Conservation (phyloP, 2,113 vertebrate genomes). For the Halcyon senegalensis region DNA sequence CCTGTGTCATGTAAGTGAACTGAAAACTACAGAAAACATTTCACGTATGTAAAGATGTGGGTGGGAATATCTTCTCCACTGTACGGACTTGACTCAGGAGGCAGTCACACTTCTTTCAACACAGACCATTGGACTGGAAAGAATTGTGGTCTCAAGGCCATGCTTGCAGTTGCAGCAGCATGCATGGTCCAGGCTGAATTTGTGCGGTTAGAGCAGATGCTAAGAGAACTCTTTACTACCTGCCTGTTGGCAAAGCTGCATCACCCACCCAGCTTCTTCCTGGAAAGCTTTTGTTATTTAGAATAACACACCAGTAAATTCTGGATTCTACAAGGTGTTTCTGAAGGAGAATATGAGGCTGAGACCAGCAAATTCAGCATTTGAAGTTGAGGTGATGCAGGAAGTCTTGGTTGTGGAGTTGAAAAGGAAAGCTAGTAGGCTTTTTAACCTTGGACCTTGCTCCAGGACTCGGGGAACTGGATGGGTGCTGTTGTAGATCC, state of each 20-base stretch:
- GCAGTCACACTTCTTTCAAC: background rate
- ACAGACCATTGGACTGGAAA: background rate
- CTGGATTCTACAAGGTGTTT: background rate
- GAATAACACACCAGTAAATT: background rate
- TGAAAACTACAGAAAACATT: background rate
- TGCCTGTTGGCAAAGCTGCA: background rate
- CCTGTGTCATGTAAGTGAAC: background rate
- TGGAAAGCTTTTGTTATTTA: background rate
- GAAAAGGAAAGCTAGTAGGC: background rate
- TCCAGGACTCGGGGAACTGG: background rate
- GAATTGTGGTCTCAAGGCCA: background rate
- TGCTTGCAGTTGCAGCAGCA: background rate
- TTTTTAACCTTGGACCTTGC: background rate
- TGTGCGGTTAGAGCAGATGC: background rate
- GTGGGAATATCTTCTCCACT: background rate
- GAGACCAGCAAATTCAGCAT: background rate
- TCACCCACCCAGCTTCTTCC: background rate
- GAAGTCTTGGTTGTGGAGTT: background rate
- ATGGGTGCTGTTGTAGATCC: background rate
- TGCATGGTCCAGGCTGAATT: background rate
- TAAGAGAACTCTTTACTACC: background rate
- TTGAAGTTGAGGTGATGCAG: fast-evolving
- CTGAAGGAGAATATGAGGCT: background rate
- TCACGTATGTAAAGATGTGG: fast-evolving
- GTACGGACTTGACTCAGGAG: background rate